Base-by-base conservation (phyloP, 2,797 vertebrate genomes). In the Picus viridis region DNA sequence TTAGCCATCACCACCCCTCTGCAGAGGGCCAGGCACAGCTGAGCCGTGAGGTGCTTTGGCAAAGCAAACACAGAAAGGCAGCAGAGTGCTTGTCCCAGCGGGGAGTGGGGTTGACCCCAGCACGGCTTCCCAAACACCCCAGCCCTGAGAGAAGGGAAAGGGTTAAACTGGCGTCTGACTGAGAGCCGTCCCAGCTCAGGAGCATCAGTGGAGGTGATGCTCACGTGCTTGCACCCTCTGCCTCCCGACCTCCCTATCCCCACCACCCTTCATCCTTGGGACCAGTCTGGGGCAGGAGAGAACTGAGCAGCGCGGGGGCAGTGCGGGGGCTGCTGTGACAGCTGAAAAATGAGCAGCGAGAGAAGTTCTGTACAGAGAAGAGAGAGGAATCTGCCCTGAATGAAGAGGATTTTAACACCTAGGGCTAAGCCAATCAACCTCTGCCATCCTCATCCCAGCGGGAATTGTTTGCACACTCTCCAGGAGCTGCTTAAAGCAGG, bases 361-460 rank as follows among this genome's bases (percentile, higher is more conserved):
- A 92, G 89, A 79, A 64, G 45, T 82, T 78, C 80, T 82, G 94
- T 89, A 32, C 43, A 83, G 84, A 83, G 82, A 90, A 89, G 74
- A 93, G 88, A 90, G 74, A 93, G 88, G 94, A 94, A 92, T 93
- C 84, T 81, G 92, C 84, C 63, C 59, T 84, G 92, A 94, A 68
- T 12, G 67, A 89, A 72, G 86, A 94, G 95, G 93, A 96, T 96
- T 96, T 96, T 96, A 94, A 93, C 95, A 96, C 95, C 95, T 95
- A 26, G 86, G 82, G 90, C 92, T 95, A 59, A 96, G 88, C 93
- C 88, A 94, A 96, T 41, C 93, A 91, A 92, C 65, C 88, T 80
- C 90, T 10, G 86, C 88, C 75, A 3, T 79, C 92, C 80, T 84
- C 81, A 85, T 82, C 90, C 0, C 2, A 56, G 26, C 3, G 0